Evolutionary conservation across 1,140 invertebrate genomes (phyloP).

Genomic region (Drosophila varians): DNA sequence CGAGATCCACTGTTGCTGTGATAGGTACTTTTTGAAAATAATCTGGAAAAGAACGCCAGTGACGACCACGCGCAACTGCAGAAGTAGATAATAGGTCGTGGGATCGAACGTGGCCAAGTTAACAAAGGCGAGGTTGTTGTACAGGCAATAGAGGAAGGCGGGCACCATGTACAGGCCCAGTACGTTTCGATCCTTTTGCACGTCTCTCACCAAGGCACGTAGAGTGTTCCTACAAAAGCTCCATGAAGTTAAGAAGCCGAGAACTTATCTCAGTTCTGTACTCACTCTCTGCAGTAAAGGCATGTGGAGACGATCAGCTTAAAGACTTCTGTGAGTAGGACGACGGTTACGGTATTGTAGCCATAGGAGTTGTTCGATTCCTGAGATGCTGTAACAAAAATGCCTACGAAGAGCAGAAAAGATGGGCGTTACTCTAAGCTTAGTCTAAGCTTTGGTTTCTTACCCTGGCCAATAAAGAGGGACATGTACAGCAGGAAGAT

Average conservation of each 20-base stretch:
- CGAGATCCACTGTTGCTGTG: slow-evolving; percentile 94
- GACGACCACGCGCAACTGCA: slow-evolving; percentile 96
- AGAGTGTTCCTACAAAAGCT: slow-evolving; percentile 84
- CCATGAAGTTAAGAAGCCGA: slow-evolving; percentile 67
- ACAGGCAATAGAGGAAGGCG: slow-evolving; percentile 95
- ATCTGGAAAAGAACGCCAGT: slow-evolving; percentile 96
- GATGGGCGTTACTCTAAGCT: slow-evolving; percentile 2
- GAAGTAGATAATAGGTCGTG: slow-evolving; percentile 96
- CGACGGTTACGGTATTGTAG: slow-evolving; percentile 94
- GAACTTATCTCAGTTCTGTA: not conserved
- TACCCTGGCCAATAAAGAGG: slow-evolving; percentile 93
- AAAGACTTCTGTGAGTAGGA: slow-evolving; percentile 93
- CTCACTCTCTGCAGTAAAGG: slow-evolving; percentile 90
- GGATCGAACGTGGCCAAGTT: slow-evolving; percentile 96
- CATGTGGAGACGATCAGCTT: slow-evolving; percentile 90
- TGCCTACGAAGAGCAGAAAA: slow-evolving; percentile 86
- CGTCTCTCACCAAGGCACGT: slow-evolving; percentile 84
- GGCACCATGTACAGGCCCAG: slow-evolving; percentile 95
- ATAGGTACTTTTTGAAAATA: slow-evolving; percentile 94
- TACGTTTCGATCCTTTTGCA: slow-evolving; percentile 87
- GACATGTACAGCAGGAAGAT: slow-evolving; percentile 93
- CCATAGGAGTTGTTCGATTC: slow-evolving; percentile 90
- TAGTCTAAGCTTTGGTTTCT: slow-evolving; percentile 10
- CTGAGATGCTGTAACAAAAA: slow-evolving; percentile 95
- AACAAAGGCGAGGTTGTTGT: slow-evolving; percentile 97